These are phyloP conservation scores for Rynchops niger DNA, from an alignment of 2,113 vertebrate species.

Conservation along the genomic window DNA sequence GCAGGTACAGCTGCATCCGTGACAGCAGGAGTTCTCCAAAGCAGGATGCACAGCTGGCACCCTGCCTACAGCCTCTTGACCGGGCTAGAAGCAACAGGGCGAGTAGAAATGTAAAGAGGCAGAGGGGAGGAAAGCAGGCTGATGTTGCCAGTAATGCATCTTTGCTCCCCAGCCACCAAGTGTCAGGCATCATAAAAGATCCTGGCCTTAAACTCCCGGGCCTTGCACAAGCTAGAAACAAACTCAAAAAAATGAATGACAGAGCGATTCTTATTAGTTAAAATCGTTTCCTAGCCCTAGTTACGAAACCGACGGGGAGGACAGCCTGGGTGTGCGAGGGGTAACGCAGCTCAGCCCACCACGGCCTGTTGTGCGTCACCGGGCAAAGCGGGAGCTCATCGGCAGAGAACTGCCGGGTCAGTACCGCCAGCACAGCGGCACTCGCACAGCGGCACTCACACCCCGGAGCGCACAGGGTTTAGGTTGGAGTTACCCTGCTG, in stretches of 20 bases:
- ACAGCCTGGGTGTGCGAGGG: background rate
- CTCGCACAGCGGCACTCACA: background rate
- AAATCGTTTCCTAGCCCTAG: background rate
- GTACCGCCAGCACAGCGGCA: background rate
- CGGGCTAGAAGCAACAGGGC: background rate
- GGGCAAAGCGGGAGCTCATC: background rate
- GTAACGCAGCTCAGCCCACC: background rate
- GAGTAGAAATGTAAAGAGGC: background rate
- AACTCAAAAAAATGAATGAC: background rate
- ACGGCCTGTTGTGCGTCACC: background rate
- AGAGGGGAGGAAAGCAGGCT: background rate
- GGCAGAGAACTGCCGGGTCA: background rate
- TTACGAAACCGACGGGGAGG: background rate
- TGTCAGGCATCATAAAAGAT: background rate
- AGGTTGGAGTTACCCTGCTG: fast-evolving
- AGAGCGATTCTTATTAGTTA: background rate
- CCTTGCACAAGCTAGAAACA: background rate
- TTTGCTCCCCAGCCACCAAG: background rate
- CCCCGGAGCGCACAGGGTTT: fast-evolving
- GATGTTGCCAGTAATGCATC: background rate
- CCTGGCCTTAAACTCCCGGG: background rate
- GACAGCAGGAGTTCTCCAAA: background rate
- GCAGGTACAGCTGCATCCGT: background rate
- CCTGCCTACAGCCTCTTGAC: background rate
- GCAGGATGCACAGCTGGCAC: background rate